A percentile compares a stretch with the other conserved stretches of the same genome.
Conservation (phyloP, 1,140 invertebrate species). For the Drosophila sp. region DNA sequence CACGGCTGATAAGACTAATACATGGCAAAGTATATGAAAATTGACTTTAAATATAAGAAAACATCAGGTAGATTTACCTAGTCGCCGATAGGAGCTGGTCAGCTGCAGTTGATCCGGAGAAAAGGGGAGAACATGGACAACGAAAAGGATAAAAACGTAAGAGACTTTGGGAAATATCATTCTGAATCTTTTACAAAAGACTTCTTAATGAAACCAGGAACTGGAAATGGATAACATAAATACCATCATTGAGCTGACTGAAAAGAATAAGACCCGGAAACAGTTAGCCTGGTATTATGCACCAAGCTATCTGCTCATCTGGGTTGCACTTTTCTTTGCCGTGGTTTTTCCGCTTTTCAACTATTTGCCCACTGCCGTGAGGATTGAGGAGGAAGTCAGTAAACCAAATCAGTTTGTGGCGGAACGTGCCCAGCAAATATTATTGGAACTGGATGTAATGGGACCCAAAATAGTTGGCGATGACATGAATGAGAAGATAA, state of each 20-base stretch:
- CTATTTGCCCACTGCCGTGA: conserved; percentile 59
- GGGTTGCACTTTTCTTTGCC: conserved; percentile 68
- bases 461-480: conserved; percentile 89
- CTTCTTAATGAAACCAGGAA: conserved; percentile 13
- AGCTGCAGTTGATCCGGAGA: neutral
- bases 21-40: neutral
- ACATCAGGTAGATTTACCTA: neutral
- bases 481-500: conserved; percentile 88
- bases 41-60: conserved; percentile 41
- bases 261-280: conserved; percentile 14
- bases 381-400: conserved; percentile 50
- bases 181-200: neutral
- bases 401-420: conserved; percentile 65
- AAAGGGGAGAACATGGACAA: conserved; percentile 4
- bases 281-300: conserved; percentile 72
- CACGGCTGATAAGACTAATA: conserved; percentile 28
- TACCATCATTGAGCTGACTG: conserved; percentile 14
- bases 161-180: neutral
- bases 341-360: conserved; percentile 68
- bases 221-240: conserved; percentile 11
- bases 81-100: neutral
- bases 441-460: conserved; percentile 88
- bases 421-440: conserved; percentile 78
- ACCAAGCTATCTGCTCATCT: conserved; percentile 63
- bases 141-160: conserved; percentile 21